A percentile compares a stretch with the other conserved stretches of the same genome.
These are phyloP conservation scores for Pteropus alecto DNA, from an alignment of 2,113 vertebrate genomes.

Conservation along the genomic window DNA sequence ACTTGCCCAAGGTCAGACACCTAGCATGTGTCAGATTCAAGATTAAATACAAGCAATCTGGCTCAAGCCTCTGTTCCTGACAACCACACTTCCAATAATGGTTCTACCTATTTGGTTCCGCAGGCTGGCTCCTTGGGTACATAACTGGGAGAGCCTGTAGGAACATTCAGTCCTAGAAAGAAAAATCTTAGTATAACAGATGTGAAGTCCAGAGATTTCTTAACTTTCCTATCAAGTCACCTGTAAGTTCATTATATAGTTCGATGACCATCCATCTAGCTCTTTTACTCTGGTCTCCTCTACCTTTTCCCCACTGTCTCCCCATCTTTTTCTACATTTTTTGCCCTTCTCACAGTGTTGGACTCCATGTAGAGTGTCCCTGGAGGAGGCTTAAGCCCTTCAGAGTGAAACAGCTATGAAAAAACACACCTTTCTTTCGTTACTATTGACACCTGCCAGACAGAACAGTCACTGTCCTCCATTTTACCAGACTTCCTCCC, in stretches of 20 bases:
- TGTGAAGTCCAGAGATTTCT: neutral
- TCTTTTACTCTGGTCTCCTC: neutral
- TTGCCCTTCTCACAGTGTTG: neutral
- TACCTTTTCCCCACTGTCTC: rapidly evolving
- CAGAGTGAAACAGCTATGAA: neutral
- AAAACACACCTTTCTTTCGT: neutral
- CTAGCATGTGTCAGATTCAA: neutral
- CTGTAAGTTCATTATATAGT: neutral
- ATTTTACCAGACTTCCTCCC: slow-evolving; percentile 53
- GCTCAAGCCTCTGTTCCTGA: too few species aligned
- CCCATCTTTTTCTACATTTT: neutral
- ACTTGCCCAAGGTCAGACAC: neutral
- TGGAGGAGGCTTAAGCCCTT: neutral
- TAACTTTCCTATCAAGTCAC: neutral
- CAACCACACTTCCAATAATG: neutral
- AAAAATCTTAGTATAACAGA: neutral
- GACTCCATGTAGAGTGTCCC: neutral
- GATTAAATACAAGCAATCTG: neutral
- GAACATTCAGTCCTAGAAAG: neutral
- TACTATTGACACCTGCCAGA: neutral
- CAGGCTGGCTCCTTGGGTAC: neutral
- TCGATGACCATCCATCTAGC: neutral
- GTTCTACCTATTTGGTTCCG: neutral
- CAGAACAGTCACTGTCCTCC: neutral
- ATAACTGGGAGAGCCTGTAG: neutral